Evolutionary conservation across 2,113 vertebrate species (phyloP).

Genomic region (Sinosuthora webbiana): DNA sequence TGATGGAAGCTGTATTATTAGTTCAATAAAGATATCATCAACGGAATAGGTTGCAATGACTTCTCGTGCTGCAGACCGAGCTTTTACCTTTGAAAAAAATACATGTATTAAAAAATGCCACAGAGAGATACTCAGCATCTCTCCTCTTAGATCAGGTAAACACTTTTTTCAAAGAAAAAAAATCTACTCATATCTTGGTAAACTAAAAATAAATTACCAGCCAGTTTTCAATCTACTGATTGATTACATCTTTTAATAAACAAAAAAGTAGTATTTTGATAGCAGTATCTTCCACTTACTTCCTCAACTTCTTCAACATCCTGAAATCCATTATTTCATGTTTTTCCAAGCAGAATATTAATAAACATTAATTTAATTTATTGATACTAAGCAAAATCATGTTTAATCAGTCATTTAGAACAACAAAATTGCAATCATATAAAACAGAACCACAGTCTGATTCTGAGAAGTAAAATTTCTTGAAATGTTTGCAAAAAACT

Average conservation of each 20-base stretch:
- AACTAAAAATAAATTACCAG: background rate
- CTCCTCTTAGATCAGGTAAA: background rate
- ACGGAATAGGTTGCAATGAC: constrained; percentile 95
- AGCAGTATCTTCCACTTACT: background rate
- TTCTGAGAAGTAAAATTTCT: background rate
- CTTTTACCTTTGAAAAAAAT: constrained; percentile 83
- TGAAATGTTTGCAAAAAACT: background rate
- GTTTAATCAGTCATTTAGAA: background rate
- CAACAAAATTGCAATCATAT: background rate
- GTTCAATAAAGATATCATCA: constrained; percentile 95
- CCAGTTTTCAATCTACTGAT: background rate
- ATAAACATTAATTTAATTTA: background rate
- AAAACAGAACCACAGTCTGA: background rate
- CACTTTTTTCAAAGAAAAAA: background rate
- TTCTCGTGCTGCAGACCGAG: constrained; percentile 89
- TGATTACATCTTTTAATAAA: background rate
- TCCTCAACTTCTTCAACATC: background rate
- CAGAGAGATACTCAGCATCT: background rate
- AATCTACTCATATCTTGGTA: background rate
- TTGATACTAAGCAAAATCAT: background rate
- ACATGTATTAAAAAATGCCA: background rate
- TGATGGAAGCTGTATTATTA: constrained; percentile 93
- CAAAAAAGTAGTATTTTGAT: background rate
- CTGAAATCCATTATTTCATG: background rate
- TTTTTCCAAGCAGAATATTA: background rate